Evolutionary conservation across 2,797 vertebrate species (phyloP), one percentile per base, ranked within the genome.

Genomic region (Mus caroli): DNA sequence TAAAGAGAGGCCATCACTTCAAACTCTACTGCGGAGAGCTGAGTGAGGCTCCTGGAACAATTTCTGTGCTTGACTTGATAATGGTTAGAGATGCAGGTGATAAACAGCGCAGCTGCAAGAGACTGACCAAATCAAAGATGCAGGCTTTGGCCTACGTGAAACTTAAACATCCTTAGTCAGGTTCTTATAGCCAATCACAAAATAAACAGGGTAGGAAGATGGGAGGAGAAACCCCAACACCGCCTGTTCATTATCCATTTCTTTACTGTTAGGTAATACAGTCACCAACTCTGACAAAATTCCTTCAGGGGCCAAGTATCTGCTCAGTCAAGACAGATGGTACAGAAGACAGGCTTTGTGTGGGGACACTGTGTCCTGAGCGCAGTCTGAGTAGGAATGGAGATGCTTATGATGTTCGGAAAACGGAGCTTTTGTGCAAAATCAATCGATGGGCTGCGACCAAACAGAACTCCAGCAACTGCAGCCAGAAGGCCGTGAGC

Each of bases 171-270:
- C 24, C 17, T 88, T 82, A 76, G 46, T 52, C 28, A 94, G 26
- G 60, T 28, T 87, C 62, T 1, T 62, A 46, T 1, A 56, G 94
- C 28, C 73, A 92, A 82, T 94, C 79, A 22, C 20, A 96, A 83
- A 91, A 54, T 1, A 37, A 77, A 58, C 3, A 13, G 28, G n/a
- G 62, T 28, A 75, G 13, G 12, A 5, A 3, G 46, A 64, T 31
- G 12, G 31, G 6, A 14, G 13, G 6, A 76, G 46, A 12, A 26
- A 76, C 26, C n/a, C 3, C 54, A 54, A 40, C 50, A 87, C 56
- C 4, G 80, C 13, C 60, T 2, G 58, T 11, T 50, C 89, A 86
- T 85, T 86, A 90, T 11, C 56, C 9, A 95, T 87, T 97, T 78
- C 43, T 78, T 28, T 24, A 58, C 79, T n/a, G 15, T 20, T 37